Conservation (phyloP, 2,797 vertebrate species). For the Rhinatrema bivittatum region DNA sequence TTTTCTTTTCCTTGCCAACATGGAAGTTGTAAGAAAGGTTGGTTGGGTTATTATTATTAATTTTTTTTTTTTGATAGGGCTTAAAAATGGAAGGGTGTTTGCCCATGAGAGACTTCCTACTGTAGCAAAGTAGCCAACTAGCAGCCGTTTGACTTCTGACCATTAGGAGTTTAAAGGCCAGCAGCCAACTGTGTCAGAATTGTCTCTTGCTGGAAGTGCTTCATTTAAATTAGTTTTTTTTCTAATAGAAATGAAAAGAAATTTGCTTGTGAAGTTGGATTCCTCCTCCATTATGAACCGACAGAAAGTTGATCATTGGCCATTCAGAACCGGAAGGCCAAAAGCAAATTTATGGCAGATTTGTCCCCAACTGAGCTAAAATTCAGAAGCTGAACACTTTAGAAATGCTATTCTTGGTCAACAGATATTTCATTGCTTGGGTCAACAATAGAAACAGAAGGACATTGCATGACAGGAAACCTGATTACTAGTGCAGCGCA, state of each 20-base stretch:
- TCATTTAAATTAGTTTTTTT: slow-evolving; percentile 47
- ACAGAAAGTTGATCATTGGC: slow-evolving; percentile 48
- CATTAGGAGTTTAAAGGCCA: slow-evolving; percentile 45
- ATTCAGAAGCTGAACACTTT: slow-evolving; percentile 13
- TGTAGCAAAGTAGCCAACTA: slow-evolving; percentile 27
- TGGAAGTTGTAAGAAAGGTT: slow-evolving; percentile 32
- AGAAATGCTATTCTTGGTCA: slow-evolving; percentile 16
- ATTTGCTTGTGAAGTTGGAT: slow-evolving; percentile 43
- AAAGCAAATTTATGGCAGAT: slow-evolving; percentile 36
- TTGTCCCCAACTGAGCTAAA: slow-evolving; percentile 28
- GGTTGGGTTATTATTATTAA: slow-evolving; percentile 41
- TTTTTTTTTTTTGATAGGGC: slow-evolving; percentile 23
- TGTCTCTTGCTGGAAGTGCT: slow-evolving; percentile 40
- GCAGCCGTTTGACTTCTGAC: slow-evolving; percentile 42
- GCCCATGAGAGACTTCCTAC: slow-evolving; percentile 42
- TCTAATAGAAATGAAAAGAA: slow-evolving; percentile 50
- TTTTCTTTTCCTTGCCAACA: slow-evolving; percentile 28
- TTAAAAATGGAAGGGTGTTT: slow-evolving; percentile 40
- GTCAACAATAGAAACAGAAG: slow-evolving; percentile 35
- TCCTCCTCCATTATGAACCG: slow-evolving; percentile 44
- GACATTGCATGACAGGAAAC: slow-evolving; percentile 33
- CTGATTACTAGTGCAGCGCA: slow-evolving; percentile 39
- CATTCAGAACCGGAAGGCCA: slow-evolving; percentile 33
- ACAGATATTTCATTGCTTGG: slow-evolving; percentile 23
- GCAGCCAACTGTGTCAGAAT: slow-evolving; percentile 55